Conservation (phyloP, 2,797 vertebrate genomes). For the Vespertilio murinus region DNA sequence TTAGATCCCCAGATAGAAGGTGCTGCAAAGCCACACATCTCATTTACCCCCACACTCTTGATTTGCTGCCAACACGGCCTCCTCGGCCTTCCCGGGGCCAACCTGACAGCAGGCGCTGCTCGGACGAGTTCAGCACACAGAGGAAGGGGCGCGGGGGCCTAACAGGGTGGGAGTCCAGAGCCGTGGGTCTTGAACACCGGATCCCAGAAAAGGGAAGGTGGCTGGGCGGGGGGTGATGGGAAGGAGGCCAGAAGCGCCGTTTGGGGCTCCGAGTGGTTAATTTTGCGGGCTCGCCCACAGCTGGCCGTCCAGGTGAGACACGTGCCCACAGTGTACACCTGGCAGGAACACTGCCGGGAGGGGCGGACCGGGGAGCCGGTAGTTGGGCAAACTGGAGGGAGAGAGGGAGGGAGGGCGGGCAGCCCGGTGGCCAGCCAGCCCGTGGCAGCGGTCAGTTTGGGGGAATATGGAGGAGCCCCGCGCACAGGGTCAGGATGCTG, state of each 20-base stretch:
- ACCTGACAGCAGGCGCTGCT: conserved; percentile 39
- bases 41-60: conserved; percentile 54
- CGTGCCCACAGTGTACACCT: not conserved
- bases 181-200: not conserved
- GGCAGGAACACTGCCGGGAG: not conserved
- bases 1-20: conserved; percentile 62
- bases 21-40: conserved; percentile 37
- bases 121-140: conserved; percentile 38
- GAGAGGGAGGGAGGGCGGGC: not conserved
- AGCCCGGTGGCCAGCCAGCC: not conserved
- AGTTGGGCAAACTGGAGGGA: not conserved
- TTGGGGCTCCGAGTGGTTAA: conserved; percentile 3
- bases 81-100: conserved; percentile 45
- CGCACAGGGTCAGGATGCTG: conserved; percentile 13
- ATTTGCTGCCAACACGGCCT: conserved; percentile 48
- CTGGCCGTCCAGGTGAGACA: not conserved
- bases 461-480: not conserved
- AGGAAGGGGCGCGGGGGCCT: not conserved
- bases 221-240: not conserved
- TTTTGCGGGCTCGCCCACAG: conserved; percentile 32
- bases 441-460: conserved; percentile 18
- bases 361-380: not conserved
- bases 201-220: not conserved
- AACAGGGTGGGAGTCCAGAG: not conserved
- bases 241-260: not conserved